Base-by-base conservation (phyloP, 2,113 vertebrate species). In the Coreoperca whiteheadi region DNA sequence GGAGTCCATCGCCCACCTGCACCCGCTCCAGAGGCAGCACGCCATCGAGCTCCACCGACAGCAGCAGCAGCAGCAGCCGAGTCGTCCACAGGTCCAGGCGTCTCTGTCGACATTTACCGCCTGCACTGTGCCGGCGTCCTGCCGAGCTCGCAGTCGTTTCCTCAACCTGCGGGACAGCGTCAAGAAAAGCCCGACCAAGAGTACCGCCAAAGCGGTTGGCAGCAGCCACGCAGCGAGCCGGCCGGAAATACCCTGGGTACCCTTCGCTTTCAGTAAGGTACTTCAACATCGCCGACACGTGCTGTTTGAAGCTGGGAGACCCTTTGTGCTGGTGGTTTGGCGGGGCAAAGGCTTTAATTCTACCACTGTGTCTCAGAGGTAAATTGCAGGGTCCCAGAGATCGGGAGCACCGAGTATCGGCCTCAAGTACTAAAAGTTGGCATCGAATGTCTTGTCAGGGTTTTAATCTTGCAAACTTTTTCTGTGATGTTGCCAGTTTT, bases 171-270 rank as follows among this genome's bases (percentile, higher is more conserved):
- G 96, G 0, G 97, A 97, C 89, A 97, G 97, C 39, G 96, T 97
- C 1, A 97, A 95, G 94, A 97, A 95, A 82, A 97, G 96, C 60
- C 97, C 97, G 4, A 96, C 96, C 30, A 97, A 96, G 93, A 97
- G 96, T 85, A 96, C 93, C 0, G 95, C 94, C 1, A 97, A 96
- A 88, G 95, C 94, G 18, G 41, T 32, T 48, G 83, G 84, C 2
- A 90, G 72, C 25, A 15, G 79, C 73, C 63, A 64, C 2, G 69
- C 90, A 25, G 92, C 93, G 1, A 86, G 87, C 89, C 73, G 94
- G 83, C 94, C 93, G 18, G 91, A 94, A 10, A 84, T 94, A 4
- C 93, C 94, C 0, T 95, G 96, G 92, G 91, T 92, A 0, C 92
- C 92, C 0, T 92, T 91, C 72, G 79, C 93, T 14, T 90, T 94